A percentile compares a stretch with the other conserved stretches of the same genome.
Conservation (phyloP, 1,140 invertebrate species). For the Metopolophium dirhodum region DNA sequence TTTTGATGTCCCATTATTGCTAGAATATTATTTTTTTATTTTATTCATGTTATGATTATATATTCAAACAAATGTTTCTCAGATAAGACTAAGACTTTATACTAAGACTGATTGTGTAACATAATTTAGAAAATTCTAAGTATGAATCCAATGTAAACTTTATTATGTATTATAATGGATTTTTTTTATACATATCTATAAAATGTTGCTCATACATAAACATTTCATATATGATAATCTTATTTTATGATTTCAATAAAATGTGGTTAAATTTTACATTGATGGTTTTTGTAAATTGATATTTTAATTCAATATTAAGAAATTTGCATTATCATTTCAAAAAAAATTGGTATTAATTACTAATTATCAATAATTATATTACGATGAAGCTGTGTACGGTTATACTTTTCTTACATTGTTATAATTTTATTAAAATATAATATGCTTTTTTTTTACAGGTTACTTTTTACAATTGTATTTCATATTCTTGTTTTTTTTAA, state of each 20-base stretch:
- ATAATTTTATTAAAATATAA: not conserved
- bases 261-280: not conserved
- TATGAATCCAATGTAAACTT: not conserved
- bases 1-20: not conserved
- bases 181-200: not conserved
- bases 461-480: not conserved
- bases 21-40: not conserved
- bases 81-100: not conserved
- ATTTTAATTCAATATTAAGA: too few relatives aligned
- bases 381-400: not conserved
- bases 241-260: slow-evolving; percentile 5
- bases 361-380: not conserved
- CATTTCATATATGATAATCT: not conserved
- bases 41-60: not conserved
- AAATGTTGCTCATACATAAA: not conserved
- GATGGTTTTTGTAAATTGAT: not conserved
- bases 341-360: not conserved
- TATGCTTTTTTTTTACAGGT: not conserved
- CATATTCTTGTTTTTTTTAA: not conserved
- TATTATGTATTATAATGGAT: not conserved
- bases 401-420: not conserved
- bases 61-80: not conserved
- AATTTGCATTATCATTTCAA: too few relatives aligned
- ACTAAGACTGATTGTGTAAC: not conserved
- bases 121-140: not conserved